These are phyloP conservation scores for Calcarius lapponicus DNA, from an alignment of 2,797 vertebrate genomes.

Conservation along the genomic window DNA sequence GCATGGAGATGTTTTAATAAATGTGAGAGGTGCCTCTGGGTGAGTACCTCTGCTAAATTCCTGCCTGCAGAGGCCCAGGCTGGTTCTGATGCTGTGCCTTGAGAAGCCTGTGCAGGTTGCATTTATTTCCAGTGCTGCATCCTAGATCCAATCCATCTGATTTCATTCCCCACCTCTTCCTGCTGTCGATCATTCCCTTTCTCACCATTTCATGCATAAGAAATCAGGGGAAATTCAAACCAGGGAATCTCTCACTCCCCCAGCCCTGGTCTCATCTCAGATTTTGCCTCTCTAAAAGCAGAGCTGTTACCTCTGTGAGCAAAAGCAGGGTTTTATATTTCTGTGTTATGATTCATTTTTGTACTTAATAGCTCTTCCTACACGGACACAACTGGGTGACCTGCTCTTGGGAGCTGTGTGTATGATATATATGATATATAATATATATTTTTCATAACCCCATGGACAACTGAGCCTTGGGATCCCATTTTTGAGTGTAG, in stretches of 20 bases:
- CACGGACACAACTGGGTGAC: not conserved
- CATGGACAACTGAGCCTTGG: not conserved
- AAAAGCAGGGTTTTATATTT: not conserved
- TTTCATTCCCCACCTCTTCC: not conserved
- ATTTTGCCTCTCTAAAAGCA: not conserved
- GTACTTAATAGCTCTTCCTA: not conserved
- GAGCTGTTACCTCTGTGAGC: not conserved
- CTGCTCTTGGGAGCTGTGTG: not conserved
- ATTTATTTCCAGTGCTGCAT: not conserved
- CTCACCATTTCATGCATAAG: not conserved
- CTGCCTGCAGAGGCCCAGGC: not conserved
- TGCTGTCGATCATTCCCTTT: not conserved
- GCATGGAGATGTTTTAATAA: not conserved
- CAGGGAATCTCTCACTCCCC: not conserved
- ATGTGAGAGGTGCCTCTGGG: not conserved
- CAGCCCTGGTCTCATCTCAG: not conserved
- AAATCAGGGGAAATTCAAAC: not conserved
- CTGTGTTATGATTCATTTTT: not conserved
- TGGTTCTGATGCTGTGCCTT: not conserved
- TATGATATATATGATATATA: not conserved
- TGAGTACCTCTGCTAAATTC: not conserved
- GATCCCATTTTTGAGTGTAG: not conserved
- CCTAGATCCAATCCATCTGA: not conserved
- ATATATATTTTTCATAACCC: not conserved
- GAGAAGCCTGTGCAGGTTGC: not conserved